Evolutionary conservation across 1,140 invertebrate species (phyloP).

Genomic region (Drosophila melanica): DNA sequence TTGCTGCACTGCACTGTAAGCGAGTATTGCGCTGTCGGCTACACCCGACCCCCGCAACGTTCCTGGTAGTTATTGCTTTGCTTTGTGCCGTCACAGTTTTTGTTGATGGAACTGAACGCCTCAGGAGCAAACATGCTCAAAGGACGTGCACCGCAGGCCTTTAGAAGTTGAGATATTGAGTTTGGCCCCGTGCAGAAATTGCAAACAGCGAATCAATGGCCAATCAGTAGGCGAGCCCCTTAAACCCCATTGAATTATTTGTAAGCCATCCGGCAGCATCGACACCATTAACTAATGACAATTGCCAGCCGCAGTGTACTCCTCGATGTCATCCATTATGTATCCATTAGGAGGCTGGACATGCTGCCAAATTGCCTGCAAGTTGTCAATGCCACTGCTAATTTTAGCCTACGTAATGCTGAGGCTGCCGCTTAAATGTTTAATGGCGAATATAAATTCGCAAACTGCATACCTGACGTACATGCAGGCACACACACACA

Average conservation of each 20-base stretch:
- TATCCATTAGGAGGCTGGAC: background rate
- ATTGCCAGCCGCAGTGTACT: background rate
- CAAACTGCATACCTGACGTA: background rate
- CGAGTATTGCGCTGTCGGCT: no score
- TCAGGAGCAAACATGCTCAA: slow-evolving; percentile 6
- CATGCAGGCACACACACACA: background rate
- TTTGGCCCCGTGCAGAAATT: no score
- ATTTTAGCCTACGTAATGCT: background rate
- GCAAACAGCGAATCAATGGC: slow-evolving; percentile 29
- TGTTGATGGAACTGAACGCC: background rate
- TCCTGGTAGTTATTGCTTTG: no score
- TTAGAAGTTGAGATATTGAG: background rate
- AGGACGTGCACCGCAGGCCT: slow-evolving; percentile 8
- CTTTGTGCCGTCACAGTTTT: no score
- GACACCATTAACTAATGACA: slow-evolving; percentile 13
- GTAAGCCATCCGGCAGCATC: background rate
- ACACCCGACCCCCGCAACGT: no score
- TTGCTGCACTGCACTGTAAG: no score
- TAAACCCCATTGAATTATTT: slow-evolving; percentile 38
- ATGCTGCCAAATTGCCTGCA: background rate
- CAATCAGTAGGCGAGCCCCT: slow-evolving; percentile 23
- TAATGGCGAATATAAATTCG: background rate
- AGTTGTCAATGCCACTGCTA: slow-evolving; percentile 8
- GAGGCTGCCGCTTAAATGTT: background rate
- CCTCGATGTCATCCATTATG: background rate